Evolutionary conservation across 92 coral and sea anemone genomes (phyloP), one percentile per base, ranked within the genome.

Genomic region (Umimayanthus chanpuru): DNA sequence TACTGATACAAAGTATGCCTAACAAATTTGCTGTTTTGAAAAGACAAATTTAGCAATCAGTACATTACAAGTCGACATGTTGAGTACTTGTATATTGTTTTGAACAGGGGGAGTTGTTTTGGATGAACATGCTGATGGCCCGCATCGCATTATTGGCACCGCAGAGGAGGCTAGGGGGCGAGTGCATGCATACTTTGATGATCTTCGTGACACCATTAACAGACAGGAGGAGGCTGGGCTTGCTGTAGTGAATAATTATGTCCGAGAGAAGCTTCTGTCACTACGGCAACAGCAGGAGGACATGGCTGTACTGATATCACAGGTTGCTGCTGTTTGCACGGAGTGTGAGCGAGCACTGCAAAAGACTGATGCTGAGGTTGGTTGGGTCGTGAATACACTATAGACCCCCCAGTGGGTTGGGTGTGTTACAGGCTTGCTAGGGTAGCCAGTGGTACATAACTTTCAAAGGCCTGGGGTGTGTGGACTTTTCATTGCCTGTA

Each of bases 211-310:
- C 81, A 97, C 99, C 26, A 98, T 97, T 55, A 96, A 94, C 88
- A 86, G 98, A 26, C 99, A 97, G 61, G 99, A 97, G 75, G 99
- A 97, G 74, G 99, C 99, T 41, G 99, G 99, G 50, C 96, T 95
- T 49, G 98, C 96, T 40, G 98, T 97, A 47, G 99, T 97, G 6
- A 94, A 95, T 80, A 97, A 94, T 68, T 91, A 94, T 90, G 98
- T 97, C n/a, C 89, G 98, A 43, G 99, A 97, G 86, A 93, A 93
- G 89, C 93, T 97, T 38, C 89, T 96, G 79, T 91, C 98, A n/a
- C 92, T 97, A 58, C 91, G 99, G 30, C 99, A 97, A 82, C 98
- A 96, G 64, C 99, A 97, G 86, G 99, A 97, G 89, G 99, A 97
- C 76, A 97, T 97, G 98, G 98, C 98, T 79, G 98, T 94, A n/a